Conservation (phyloP, 2,888 invertebrate genomes). For the Asteroscopus sphinx region DNA sequence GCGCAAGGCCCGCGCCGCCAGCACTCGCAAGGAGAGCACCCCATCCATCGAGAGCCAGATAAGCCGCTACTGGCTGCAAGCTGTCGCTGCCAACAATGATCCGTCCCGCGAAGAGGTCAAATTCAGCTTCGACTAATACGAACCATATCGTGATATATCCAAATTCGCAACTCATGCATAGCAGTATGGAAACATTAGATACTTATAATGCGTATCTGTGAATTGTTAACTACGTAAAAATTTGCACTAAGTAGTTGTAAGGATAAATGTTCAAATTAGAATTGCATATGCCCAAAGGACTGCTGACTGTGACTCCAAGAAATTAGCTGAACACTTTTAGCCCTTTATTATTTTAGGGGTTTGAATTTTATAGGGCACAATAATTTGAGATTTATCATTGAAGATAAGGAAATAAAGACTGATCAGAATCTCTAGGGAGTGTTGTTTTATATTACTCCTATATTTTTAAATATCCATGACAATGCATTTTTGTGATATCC, state of each 20-base stretch:
- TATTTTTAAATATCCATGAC: slow-evolving; percentile 69
- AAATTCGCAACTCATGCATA: slow-evolving; percentile 50
- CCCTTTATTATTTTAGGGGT: slow-evolving; percentile 50
- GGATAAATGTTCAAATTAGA: slow-evolving; percentile 74
- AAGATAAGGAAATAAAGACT: slow-evolving; percentile 73
- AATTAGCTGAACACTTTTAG: slow-evolving; percentile 50
- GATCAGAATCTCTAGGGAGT: slow-evolving; percentile 72
- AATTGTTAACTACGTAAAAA: slow-evolving; percentile 46
- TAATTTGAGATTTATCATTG: slow-evolving; percentile 51
- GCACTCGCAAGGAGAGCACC: slow-evolving; percentile 91
- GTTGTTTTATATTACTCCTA: slow-evolving; percentile 50
- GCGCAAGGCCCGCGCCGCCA: slow-evolving; percentile 79
- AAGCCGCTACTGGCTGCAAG: slow-evolving; percentile 91
- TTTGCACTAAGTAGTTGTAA: slow-evolving; percentile 53
- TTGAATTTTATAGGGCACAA: slow-evolving; percentile 39
- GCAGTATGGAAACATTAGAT: slow-evolving; percentile 34
- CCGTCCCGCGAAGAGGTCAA: slow-evolving; percentile 88
- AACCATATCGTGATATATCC: slow-evolving; percentile 56
- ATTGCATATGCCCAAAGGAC: slow-evolving; percentile 59
- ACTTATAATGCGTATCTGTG: slow-evolving; percentile 28
- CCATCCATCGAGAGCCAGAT: slow-evolving; percentile 95
- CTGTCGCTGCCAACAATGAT: slow-evolving; percentile 89
- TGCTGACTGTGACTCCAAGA: slow-evolving; percentile 36
- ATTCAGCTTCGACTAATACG: slow-evolving; percentile 82
- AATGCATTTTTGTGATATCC: slow-evolving; percentile 70